Conservation (phyloP, 2,888 invertebrate genomes). For the Coremacera marginata region DNA sequence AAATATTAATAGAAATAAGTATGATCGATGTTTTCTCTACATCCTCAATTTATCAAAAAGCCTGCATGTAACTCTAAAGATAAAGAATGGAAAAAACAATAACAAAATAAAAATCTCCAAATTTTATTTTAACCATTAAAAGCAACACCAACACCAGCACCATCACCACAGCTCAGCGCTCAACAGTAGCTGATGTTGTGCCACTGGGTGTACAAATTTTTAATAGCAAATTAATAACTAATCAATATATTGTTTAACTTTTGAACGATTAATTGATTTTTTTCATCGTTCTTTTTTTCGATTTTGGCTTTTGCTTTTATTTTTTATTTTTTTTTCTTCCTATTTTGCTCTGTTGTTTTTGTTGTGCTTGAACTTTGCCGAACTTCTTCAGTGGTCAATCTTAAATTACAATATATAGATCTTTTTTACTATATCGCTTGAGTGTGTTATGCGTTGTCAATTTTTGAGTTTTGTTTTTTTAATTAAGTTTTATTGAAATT, state of each 20-base stretch:
- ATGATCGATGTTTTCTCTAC: slow-evolving; percentile 19
- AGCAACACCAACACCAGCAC: not conserved
- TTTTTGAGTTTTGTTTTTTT: slow-evolving; percentile 2
- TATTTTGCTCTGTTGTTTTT: not conserved
- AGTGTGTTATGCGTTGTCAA: not conserved
- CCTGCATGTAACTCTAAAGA: not conserved
- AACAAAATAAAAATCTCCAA: not conserved
- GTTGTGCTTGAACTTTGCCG: not conserved
- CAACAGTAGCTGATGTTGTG: slow-evolving; percentile 8
- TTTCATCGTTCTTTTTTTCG: not conserved
- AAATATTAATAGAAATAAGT: not conserved
- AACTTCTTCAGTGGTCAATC: not conserved
- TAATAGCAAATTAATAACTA: slow-evolving; percentile 37
- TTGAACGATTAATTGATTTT: slow-evolving; percentile 43
- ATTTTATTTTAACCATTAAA: not conserved
- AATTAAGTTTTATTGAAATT: not conserved
- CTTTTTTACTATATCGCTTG: not conserved
- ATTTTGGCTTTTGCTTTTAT: not conserved
- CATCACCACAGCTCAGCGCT: not conserved
- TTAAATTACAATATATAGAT: too few relatives aligned
- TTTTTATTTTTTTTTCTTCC: not conserved
- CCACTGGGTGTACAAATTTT: not conserved
- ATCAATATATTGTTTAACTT: slow-evolving; percentile 44
- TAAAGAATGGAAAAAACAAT: not conserved
- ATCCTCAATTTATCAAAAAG: slow-evolving; percentile 16